Conservation (phyloP, 2,888 invertebrate species). For the Ormyrus thymus region DNA sequence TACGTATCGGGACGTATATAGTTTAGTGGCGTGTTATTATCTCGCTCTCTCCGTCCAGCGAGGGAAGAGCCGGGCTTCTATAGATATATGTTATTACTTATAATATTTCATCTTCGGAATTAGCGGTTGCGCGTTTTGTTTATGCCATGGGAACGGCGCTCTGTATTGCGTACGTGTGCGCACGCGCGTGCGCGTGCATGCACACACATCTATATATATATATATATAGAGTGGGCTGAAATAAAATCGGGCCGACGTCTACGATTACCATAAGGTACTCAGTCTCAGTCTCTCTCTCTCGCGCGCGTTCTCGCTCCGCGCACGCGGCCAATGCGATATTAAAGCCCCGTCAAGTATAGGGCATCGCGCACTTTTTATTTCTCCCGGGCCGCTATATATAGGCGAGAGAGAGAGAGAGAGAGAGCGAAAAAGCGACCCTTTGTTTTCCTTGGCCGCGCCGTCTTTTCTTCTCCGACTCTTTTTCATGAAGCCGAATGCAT, state of each 20-base stretch:
- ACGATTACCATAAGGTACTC: constrained; percentile 51
- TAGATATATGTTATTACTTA: constrained; percentile 75
- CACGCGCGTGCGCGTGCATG: not conserved
- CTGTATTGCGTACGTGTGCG: not conserved
- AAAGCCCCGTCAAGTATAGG: constrained; percentile 45
- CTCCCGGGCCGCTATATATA: not conserved
- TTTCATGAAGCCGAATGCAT: constrained; percentile 40
- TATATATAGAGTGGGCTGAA: constrained; percentile 16
- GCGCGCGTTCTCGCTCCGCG: not conserved
- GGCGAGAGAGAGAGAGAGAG: not conserved
- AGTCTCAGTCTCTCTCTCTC: constrained; percentile 10
- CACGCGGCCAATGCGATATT: constrained; percentile 44
- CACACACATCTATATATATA: constrained; percentile 20
- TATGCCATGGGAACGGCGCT: constrained; percentile 69
- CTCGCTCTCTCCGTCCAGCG: constrained; percentile 61
- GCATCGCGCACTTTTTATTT: constrained; percentile 37
- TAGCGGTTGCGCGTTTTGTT: constrained; percentile 74
- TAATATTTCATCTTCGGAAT: constrained; percentile 75
- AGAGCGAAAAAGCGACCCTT: constrained; percentile 34
- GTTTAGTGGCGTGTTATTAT: constrained; percentile 75
- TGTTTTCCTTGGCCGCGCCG: constrained; percentile 46
- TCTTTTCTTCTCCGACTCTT: constrained; percentile 36
- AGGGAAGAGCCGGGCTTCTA: constrained; percentile 63
- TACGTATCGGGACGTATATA: constrained; percentile 69
- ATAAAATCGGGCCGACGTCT: constrained; percentile 50